A percentile compares a stretch with the other conserved stretches of the same genome.
Conservation (phyloP, 2,888 invertebrate genomes). For the Lepidocyrtoides sp. region DNA sequence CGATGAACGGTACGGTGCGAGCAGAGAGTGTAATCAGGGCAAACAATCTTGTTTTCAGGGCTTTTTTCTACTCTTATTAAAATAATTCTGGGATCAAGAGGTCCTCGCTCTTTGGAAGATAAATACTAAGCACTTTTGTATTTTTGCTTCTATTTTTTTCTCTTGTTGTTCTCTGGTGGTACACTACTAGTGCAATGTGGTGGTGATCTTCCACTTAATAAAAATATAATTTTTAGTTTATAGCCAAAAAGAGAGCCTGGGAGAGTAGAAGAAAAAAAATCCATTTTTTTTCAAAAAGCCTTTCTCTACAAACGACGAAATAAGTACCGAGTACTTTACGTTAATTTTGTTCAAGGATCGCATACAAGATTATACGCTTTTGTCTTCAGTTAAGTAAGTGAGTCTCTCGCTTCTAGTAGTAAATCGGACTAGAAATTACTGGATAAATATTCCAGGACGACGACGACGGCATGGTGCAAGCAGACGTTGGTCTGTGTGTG, state of each 20-base stretch:
- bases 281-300: neutral
- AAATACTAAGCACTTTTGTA: conserved; percentile 34
- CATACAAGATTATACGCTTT: conserved; percentile 21
- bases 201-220: conserved; percentile 48
- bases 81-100: conserved; percentile 60
- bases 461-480: conserved; percentile 47
- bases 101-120: conserved; percentile 36
- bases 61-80: conserved; percentile 45
- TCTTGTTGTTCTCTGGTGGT: neutral
- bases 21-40: conserved; percentile 52
- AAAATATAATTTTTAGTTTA: neutral
- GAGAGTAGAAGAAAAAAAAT: neutral
- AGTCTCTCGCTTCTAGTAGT: conserved; percentile 6
- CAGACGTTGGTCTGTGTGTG: conserved; percentile 30
- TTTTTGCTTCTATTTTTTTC: conserved; percentile 16
- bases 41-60: conserved; percentile 58
- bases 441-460: conserved; percentile 44
- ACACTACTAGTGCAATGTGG: neutral
- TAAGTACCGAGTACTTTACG: neutral
- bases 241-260: neutral
- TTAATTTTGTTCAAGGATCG: conserved; percentile 20
- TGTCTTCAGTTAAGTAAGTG: neutral
- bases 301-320: neutral
- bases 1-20: neutral
- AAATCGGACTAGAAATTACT: conserved; percentile 40